Percentiles rank a stretch among this genome's conserved stretches.
phyloP scores from a whole-genome alignment of 2,888 invertebrate genomes.

The Acleris sparsana region DNA sequence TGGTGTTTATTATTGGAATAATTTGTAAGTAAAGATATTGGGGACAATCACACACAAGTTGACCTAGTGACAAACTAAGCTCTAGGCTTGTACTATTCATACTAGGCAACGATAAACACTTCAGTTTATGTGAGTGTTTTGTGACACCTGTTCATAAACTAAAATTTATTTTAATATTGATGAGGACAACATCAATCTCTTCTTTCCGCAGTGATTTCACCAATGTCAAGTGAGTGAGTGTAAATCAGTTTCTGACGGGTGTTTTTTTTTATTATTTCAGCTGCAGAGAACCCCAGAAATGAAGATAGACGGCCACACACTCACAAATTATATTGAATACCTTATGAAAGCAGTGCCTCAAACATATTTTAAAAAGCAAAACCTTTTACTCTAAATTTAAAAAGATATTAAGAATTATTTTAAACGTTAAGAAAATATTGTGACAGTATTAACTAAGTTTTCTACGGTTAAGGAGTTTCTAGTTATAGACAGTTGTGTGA shows the following conservation, averaged over 20 bases:
- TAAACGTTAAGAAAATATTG: constrained; percentile 24
- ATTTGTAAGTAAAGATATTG: no score
- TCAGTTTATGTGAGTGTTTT: no score
- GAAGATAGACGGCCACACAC: constrained; percentile 56
- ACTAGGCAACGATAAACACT: no score
- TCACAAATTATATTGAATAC: constrained; percentile 46
- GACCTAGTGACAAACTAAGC: no score
- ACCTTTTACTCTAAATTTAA: constrained; percentile 14
- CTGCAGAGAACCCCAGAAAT: constrained; percentile 64
- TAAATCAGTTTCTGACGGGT: background rate
- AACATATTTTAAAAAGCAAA: constrained; percentile 30
- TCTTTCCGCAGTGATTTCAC: no score
- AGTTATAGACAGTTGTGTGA: constrained; percentile 49
- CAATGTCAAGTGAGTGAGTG: no score
- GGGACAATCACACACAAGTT: no score
- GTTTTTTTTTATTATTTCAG: constrained; percentile 49
- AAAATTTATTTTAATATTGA: no score
- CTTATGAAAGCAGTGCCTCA: constrained; percentile 58
- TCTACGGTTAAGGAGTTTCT: constrained; percentile 21
- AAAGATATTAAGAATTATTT: constrained; percentile 17
- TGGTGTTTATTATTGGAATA: no score
- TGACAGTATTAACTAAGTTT: constrained; percentile 30
- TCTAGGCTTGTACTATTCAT: no score
- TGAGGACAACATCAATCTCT: no score
- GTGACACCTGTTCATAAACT: no score